phyloP scores from a whole-genome alignment of 2,888 invertebrate species.

The Caenorhabditis sulstoni region DNA sequence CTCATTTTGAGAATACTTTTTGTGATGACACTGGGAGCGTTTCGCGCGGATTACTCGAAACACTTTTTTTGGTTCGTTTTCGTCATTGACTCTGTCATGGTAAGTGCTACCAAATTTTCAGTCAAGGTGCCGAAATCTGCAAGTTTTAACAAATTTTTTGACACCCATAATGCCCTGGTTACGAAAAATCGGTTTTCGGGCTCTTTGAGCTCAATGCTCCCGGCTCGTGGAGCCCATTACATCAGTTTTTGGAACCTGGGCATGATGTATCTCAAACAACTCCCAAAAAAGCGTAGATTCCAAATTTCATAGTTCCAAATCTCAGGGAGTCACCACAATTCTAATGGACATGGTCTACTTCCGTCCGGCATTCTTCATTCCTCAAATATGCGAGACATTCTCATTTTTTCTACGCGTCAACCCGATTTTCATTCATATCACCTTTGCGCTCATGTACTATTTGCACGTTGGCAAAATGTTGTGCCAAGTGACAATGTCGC shows the following conservation, averaged over 20 bases:
- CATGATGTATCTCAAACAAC: neutral
- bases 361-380: conserved; percentile 25
- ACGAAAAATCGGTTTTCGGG: neutral
- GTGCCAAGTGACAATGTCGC: conserved; percentile 6
- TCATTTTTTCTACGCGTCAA: conserved; percentile 44
- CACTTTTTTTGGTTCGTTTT: conserved; percentile 19
- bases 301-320: neutral
- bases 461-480: conserved; percentile 39
- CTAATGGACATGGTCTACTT: conserved; percentile 38
- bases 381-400: conserved; percentile 40
- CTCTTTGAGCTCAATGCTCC: neutral
- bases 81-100: conserved; percentile 8
- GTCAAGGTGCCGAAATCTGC: no score
- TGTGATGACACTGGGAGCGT: conserved; percentile 3
- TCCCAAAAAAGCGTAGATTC: neutral
- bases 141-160: no score
- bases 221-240: no score
- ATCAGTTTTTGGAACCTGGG: no score
- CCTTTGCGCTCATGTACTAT: conserved; percentile 34
- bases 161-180: neutral
- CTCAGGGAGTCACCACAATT: conserved; percentile 17
- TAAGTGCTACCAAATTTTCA: conserved; percentile 5
- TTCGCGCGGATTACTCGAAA: conserved; percentile 22
- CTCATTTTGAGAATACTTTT: conserved; percentile 22
- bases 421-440: conserved; percentile 30